Conservation (phyloP, 2,888 invertebrate species). For the Agrochola macilenta region DNA sequence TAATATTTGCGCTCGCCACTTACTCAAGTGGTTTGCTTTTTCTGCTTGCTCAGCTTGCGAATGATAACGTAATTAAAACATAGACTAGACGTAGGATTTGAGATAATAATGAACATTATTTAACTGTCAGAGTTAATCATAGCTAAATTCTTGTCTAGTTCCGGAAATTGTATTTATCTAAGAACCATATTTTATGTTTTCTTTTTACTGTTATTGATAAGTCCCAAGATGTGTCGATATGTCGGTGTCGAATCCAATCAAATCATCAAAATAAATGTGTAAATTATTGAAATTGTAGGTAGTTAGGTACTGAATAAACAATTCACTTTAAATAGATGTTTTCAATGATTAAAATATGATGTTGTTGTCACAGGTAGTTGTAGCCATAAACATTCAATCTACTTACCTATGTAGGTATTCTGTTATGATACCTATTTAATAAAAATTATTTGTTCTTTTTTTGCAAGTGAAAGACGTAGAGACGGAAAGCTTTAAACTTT, state of each 20-base stretch:
- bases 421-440: neutral
- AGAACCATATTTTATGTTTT: neutral
- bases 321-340: neutral
- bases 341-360: constrained; percentile 1
- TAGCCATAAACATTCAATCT: neutral
- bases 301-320: neutral
- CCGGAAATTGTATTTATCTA: neutral
- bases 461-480: neutral
- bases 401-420: neutral
- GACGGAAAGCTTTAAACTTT: neutral
- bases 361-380: neutral
- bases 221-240: neutral
- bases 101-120: neutral
- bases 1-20: neutral
- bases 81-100: no score
- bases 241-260: neutral
- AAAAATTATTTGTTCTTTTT: neutral
- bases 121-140: neutral
- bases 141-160: neutral
- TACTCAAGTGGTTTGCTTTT: neutral
- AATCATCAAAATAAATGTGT: neutral
- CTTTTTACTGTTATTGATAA: neutral
- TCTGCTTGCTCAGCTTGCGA: neutral
- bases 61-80: neutral
- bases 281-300: neutral